Evolutionary conservation across 2,797 vertebrate genomes (phyloP).

Genomic region (Onychomys torridus): DNA sequence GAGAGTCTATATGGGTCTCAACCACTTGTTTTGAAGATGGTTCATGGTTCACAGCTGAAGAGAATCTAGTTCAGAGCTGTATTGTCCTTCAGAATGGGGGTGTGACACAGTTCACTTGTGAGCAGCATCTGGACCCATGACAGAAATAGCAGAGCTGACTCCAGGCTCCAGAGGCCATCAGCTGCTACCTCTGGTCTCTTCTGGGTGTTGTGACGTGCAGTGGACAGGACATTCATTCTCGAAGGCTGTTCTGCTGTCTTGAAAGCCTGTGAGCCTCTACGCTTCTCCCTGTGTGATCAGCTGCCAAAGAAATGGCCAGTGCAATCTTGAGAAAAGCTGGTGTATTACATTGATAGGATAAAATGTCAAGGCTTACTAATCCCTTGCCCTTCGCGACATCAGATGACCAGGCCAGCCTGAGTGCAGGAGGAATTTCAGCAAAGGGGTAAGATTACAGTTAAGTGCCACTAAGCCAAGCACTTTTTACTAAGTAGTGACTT

Average conservation of each 20-base stretch:
- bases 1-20: not conserved
- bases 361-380: slow-evolving; percentile 72
- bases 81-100: not conserved
- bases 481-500: slow-evolving; percentile 3
- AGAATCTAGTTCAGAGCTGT: not conserved
- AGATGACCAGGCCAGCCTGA: slow-evolving; percentile 53
- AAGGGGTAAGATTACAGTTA: slow-evolving; percentile 60
- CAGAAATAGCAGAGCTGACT: slow-evolving; percentile 44
- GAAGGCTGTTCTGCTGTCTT: slow-evolving; percentile 24
- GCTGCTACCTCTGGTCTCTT: slow-evolving; percentile 44
- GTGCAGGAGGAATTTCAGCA: slow-evolving; percentile 13
- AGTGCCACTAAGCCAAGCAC: slow-evolving; percentile 2
- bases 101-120: not conserved
- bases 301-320: slow-evolving; percentile 57
- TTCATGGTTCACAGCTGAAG: not conserved
- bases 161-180: slow-evolving; percentile 37
- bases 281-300: slow-evolving; percentile 64
- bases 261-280: slow-evolving; percentile 5
- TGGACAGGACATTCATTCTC: slow-evolving; percentile 14
- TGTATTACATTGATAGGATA: slow-evolving; percentile 46
- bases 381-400: not conserved
- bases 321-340: slow-evolving; percentile 44
- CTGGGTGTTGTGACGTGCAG: slow-evolving; percentile 23
- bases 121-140: not conserved
- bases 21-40: not conserved